Evolutionary conservation across 2,797 vertebrate genomes (phyloP), one percentile per base, ranked within the genome.

Genomic region (Sebastes hopkinsi): DNA sequence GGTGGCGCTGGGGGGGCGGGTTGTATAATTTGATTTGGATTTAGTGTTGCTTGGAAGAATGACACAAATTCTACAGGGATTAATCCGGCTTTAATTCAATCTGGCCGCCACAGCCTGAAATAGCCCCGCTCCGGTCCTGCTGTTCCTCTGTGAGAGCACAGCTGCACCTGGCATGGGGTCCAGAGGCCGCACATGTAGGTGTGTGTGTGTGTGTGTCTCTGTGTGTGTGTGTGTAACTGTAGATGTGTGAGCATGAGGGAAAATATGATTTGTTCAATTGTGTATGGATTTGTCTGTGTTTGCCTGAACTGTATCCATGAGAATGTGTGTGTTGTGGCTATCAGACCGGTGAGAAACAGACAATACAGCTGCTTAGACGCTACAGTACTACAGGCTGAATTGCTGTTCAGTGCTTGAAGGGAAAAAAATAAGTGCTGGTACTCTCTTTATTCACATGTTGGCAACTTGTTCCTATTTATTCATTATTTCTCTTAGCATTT

Each of bases 71-170:
- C 94, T 91, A 82, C 90, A 91, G 92, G 87, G 93, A 95, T 94
- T 95, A 95, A 95, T 94, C 89, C 91, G 88, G 92, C 89, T 95
- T 95, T 94, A 94, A 94, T 95, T 95, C 93, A 93, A 94, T 95
- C 93, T 94, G 92, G 84, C 82, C 65, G 64, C 85, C 29, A 27
- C 80, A 71, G 89, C 92, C 93, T 91, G 89, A 94, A 95, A 94
- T 92, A 94, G 89, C 87, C 69, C 32, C 1, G 82, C 74, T 76
- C 71, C 1, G 42, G 67, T 90, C 86, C 91, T 85, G 86, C 87
- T 84, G 87, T 84, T 89, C 79, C 72, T 88, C 85, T 80, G 72
- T 75, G 79, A 73, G 69, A 50, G 77, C 88, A 82, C 91, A 91
- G 87, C 91, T 92, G 88, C 81, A 88, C 81, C 85, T 88, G 79